Evolutionary conservation across 2,113 vertebrate genomes (phyloP).

Genomic region (Chionis minor): DNA sequence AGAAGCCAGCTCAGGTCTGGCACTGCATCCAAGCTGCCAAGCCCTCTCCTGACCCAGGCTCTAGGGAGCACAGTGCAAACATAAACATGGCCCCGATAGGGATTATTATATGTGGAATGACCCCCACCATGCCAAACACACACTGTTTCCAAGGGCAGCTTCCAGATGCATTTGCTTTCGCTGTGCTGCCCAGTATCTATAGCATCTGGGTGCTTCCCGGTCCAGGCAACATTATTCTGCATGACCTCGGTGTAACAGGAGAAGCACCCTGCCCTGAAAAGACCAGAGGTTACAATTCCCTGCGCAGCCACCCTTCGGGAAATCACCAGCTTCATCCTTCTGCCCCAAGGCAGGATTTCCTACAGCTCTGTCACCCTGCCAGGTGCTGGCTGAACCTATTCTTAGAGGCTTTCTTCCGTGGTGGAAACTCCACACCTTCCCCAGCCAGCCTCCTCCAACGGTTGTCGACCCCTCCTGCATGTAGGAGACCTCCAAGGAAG

Average conservation of each 20-base stretch:
- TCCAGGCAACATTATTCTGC: background rate
- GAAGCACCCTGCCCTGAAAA: background rate
- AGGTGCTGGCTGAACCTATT: background rate
- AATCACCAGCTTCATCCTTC: background rate
- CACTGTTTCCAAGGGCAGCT: background rate
- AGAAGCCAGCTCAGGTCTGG: background rate
- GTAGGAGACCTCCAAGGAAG: background rate
- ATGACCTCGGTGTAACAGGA: background rate
- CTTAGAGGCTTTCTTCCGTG: accelerated
- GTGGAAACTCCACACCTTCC: background rate
- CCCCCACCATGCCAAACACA: background rate
- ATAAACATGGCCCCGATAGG: background rate
- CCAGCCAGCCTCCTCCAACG: background rate
- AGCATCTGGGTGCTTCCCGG: background rate
- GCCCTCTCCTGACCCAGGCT: background rate
- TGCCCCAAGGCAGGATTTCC: background rate
- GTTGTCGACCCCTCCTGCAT: background rate
- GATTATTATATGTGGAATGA: accelerated
- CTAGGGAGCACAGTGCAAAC: background rate
- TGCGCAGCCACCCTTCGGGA: background rate
- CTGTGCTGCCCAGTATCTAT: background rate
- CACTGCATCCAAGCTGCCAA: background rate
- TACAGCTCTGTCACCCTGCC: background rate
- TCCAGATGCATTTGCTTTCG: background rate
- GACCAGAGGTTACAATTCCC: background rate